Evolutionary conservation across 2,888 invertebrate genomes (phyloP), one percentile per base, ranked within the genome.

Genomic region (Apocheima hispidaria): DNA sequence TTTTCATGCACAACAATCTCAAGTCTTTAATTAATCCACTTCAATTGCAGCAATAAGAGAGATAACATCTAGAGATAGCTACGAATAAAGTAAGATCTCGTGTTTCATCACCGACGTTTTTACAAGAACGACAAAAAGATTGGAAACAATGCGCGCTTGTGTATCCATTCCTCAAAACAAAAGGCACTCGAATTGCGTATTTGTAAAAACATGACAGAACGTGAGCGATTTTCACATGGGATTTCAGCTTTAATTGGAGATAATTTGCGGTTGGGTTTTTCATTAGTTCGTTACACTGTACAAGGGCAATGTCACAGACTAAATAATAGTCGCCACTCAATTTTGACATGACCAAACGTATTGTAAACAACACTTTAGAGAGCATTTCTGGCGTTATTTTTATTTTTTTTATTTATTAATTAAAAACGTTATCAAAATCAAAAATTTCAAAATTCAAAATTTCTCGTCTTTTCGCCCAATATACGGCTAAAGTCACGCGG

Each of bases 161-260:
- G 65, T 60, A 55, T 66, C 30, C 63, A 52, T 59, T 72, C 80
- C 74, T 74, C 82, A 81, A 72, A 81, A 81, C 75, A 82, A 54
- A 52, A 61, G 66, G 50, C 38, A 43, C 54, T 68, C 58, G 46
- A 65, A 70, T 75, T 77, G 72, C 73, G 65, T 73, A 71, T 78
- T 76, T 74, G 61, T 53, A 62, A 68, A 74, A 72, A 75, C 75
- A 63, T 33, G 44, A 41, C 38, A 38, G 21, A 44, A 46, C 46
- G 33, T 20, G 18, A 30, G 58, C 51, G 50, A 65, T 65, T 63
- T 67, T 69, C 65, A 69, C 69, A 60, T 46, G 65, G 56, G 62
- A 69, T 64, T 55, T 50, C 58, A 41, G 52, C 10, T 56, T 55
- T 62, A 65, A 69, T 69, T 65, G 54, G 12, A 36, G 36, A 28